Evolutionary conservation across 2,888 invertebrate species (phyloP), one percentile per base, ranked within the genome.

Genomic region (Drosophila nigricruria): DNA sequence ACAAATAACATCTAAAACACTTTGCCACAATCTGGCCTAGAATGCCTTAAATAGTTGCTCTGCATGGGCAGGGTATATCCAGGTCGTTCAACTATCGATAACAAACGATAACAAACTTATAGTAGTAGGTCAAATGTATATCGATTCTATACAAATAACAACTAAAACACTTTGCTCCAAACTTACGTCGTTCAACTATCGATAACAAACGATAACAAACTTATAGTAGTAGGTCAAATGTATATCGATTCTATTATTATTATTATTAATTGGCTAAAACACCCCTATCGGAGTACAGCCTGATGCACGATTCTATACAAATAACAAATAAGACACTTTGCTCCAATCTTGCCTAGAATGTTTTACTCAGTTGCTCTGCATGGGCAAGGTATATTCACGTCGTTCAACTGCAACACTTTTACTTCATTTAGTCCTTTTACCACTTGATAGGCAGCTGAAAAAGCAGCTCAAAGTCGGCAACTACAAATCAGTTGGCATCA

Each of bases 401-500:
- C 47, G 10, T 49, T 5, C 47, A 47, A 2, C 27, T 4, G 1
- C 6, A 30, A n/a, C 6, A n/a, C n/a, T 10, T 1, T 47, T 0
- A 10, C n/a, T 5, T 25, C 0, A 0, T 47, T 10, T 5, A 5
- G 27, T 43, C 45, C 47, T 47, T 47, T 5, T 5, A 27, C n/a
- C 47, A 4, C 6, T 18, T 2, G 10, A 6, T 27, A 8, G 47
- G n/a, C 47, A 27, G n/a, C n/a, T 30, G n/a, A 18, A 47, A 30
- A 6, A 14, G 18, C 47, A 5, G 25, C 27, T n/a, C 47, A 47
- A 10, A 27, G 47, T 27, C n/a, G 27, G 5, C 20, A 42, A 49
- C 49, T 49, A 49, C 32, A 49, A 49, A 49, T 36, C 34, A 52
- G 52, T 36, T 23, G 23, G 23, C 23, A 36, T 52, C 52, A 23